These are phyloP conservation scores for Micromesistius poutassou DNA, from an alignment of 2,797 vertebrate species.

Conservation along the genomic window DNA sequence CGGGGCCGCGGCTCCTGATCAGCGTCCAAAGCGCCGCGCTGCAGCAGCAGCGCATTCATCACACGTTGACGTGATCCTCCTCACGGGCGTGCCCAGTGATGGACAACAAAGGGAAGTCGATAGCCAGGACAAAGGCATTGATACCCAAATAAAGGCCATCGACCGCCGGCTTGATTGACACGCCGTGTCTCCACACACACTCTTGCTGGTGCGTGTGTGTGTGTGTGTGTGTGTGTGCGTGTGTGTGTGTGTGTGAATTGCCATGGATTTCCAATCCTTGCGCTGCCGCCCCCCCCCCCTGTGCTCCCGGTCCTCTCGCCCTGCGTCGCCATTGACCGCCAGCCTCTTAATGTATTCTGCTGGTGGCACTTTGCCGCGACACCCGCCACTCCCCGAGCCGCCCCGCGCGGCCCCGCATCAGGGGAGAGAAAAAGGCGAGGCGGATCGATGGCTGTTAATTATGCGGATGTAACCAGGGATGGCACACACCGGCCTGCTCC, in stretches of 20 bases:
- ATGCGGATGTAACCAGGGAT: conserved; percentile 80
- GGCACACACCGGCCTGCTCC: conserved; percentile 51
- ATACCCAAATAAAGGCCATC: conserved; percentile 57
- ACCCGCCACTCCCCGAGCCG: conserved; percentile 59
- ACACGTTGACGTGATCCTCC: conserved; percentile 16
- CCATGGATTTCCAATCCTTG: conserved; percentile 38
- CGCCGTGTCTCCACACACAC: not conserved
- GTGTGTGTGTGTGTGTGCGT: not conserved
- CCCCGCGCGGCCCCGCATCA: conserved; percentile 48
- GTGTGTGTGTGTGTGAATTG: conserved; percentile 26
- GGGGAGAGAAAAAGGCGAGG: conserved; percentile 63
- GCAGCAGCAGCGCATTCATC: conserved; percentile 20
- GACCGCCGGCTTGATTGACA: conserved; percentile 52
- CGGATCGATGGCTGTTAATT: conserved; percentile 86
- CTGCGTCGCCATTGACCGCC: conserved; percentile 43
- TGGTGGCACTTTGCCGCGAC: conserved; percentile 57
- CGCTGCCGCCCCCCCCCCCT: not conserved
- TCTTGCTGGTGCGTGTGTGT: not conserved
- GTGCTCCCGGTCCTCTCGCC: not conserved
- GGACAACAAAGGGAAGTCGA: conserved; percentile 50
- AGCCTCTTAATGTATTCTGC: conserved; percentile 61
- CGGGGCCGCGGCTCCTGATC: not conserved
- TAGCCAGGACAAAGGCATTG: conserved; percentile 46
- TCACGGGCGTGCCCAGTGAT: conserved; percentile 22
- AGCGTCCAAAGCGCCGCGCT: conserved; percentile 6